These are phyloP conservation scores for Calameuta filiformis DNA, from an alignment of 2,888 invertebrate species.

Conservation along the genomic window DNA sequence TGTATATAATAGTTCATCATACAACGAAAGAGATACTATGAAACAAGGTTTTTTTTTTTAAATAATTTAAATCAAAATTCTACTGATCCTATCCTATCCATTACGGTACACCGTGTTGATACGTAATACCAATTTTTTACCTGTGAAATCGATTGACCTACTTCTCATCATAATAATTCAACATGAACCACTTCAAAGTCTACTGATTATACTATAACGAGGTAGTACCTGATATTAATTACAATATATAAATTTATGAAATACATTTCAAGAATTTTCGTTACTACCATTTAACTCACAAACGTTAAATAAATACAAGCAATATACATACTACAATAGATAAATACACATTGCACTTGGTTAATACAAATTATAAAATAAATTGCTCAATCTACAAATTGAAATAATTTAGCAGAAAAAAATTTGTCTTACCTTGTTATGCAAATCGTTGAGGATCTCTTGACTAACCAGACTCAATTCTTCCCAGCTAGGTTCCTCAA, in stretches of 20 bases:
- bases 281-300: not conserved
- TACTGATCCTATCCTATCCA: not conserved
- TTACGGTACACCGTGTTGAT: not conserved
- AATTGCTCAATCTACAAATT: not conserved
- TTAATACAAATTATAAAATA: not conserved
- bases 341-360: not conserved
- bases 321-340: not conserved
- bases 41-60: not conserved
- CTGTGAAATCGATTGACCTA: conserved; percentile 55
- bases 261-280: not conserved
- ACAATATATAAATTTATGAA: not conserved
- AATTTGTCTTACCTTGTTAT: conserved; percentile 74
- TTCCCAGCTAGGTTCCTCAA: conserved; percentile 69
- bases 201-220: not conserved
- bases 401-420: not conserved
- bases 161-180: conserved; percentile 45
- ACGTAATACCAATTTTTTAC: conserved; percentile 22
- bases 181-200: conserved; percentile 44
- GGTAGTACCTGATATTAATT: not conserved
- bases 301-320: not conserved
- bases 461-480: conserved; percentile 72
- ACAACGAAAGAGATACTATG: not conserved
- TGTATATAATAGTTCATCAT: not conserved
- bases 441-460: conserved; percentile 74
- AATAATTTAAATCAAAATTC: not conserved